These are phyloP conservation scores for Mustelus asterias DNA, from an alignment of 2,113 vertebrate species.

Conservation along the genomic window DNA sequence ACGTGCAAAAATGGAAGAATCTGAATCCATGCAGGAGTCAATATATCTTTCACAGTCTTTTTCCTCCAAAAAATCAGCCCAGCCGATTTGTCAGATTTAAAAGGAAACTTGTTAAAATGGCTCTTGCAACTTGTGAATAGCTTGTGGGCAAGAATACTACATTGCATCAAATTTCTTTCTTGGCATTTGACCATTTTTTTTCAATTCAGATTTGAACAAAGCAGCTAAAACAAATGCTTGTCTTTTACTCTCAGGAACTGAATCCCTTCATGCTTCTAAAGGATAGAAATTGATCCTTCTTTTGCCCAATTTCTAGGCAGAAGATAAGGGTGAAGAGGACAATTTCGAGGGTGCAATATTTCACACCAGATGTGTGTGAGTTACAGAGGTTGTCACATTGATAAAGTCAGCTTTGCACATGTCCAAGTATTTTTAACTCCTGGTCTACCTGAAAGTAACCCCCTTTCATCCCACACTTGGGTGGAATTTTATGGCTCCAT, in stretches of 20 bases:
- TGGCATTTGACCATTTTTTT: background rate
- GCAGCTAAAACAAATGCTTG: background rate
- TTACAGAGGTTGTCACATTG: background rate
- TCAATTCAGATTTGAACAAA: background rate
- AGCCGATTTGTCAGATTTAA: background rate
- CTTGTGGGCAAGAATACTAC: background rate
- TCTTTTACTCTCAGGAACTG: background rate
- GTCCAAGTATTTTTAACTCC: background rate
- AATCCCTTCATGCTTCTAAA: background rate
- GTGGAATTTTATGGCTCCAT: too few relatives aligned
- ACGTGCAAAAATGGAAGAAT: background rate
- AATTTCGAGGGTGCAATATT: background rate
- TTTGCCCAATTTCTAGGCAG: background rate
- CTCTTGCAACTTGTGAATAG: background rate
- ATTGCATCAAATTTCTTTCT: background rate
- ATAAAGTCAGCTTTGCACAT: background rate
- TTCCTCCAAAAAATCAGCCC: background rate
- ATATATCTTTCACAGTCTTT: background rate
- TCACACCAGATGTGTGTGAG: background rate
- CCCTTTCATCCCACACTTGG: background rate
- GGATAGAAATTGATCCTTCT: background rate
- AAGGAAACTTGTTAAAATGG: background rate
- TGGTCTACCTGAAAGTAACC: background rate
- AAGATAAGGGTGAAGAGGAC: background rate
- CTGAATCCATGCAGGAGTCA: too few relatives aligned